Evolutionary conservation across 2,888 invertebrate genomes (phyloP).

Genomic region (Cyrtodaria siliqua): DNA sequence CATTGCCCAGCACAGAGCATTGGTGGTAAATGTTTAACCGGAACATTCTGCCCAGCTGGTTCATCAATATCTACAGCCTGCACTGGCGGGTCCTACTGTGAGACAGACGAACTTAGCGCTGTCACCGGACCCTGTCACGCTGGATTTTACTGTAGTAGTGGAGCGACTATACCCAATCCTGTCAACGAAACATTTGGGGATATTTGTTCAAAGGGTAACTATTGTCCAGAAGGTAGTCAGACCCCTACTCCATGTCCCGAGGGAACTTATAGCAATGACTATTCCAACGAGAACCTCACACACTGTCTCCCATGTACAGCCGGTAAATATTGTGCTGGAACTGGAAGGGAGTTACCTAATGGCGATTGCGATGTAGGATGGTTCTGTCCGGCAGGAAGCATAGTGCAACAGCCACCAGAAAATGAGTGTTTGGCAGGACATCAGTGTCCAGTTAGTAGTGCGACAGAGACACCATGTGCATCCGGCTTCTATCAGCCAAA

Average conservation of each 20-base stretch:
- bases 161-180: slow-evolving; percentile 80
- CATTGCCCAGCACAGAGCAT: slow-evolving; percentile 77
- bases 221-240: slow-evolving; percentile 80
- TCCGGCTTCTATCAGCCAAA: slow-evolving; percentile 82
- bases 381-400: slow-evolving; percentile 81
- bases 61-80: slow-evolving; percentile 77
- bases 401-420: slow-evolving; percentile 80
- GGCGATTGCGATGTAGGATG: slow-evolving; percentile 80
- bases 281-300: slow-evolving; percentile 77
- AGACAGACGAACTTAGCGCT: slow-evolving; percentile 71
- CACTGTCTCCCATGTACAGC: slow-evolving; percentile 83
- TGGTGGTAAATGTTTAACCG: slow-evolving; percentile 81
- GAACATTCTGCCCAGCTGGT: slow-evolving; percentile 82
- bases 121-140: slow-evolving; percentile 79
- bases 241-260: slow-evolving; percentile 78
- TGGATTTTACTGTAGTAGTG: slow-evolving; percentile 82
- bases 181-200: slow-evolving; percentile 83
- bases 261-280: slow-evolving; percentile 78
- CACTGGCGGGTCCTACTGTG: slow-evolving; percentile 81
- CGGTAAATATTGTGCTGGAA: slow-evolving; percentile 80
- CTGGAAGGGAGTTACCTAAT: slow-evolving; percentile 78
- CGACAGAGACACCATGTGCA: slow-evolving; percentile 78
- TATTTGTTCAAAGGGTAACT: slow-evolving; percentile 83
- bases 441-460: slow-evolving; percentile 80
- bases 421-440: slow-evolving; percentile 83